phyloP scores from a whole-genome alignment of 2,797 vertebrate genomes.

The Phaenicophaeus curvirostris region DNA sequence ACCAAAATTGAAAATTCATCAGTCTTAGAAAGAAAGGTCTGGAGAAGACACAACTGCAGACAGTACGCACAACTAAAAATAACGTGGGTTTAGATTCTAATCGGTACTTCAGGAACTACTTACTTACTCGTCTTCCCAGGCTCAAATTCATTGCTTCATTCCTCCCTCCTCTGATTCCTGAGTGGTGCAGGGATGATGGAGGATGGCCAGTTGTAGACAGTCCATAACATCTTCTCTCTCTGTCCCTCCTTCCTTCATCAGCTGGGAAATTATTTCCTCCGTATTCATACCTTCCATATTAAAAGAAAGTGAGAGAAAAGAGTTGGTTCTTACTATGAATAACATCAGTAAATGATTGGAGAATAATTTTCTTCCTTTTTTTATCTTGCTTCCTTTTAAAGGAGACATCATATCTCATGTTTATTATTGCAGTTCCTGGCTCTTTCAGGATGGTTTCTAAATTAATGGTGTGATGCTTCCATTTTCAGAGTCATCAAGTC shows the following conservation, averaged over 20 bases:
- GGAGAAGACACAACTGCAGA: neutral
- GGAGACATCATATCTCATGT: neutral
- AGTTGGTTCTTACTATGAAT: neutral
- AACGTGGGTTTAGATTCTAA: neutral
- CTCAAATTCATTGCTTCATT: neutral
- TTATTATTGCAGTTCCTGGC: neutral
- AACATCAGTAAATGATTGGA: neutral
- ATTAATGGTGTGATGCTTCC: neutral
- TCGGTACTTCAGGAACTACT: neutral
- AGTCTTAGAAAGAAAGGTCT: neutral
- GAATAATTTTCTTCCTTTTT: neutral
- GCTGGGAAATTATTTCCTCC: neutral
- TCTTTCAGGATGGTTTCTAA: neutral
- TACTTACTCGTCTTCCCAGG: neutral
- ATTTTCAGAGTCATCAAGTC: constrained; percentile 4
- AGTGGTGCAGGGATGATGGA: neutral
- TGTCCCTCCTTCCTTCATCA: neutral
- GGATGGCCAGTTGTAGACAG: neutral
- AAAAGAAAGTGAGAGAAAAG: neutral
- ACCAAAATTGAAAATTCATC: neutral
- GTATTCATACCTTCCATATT: neutral
- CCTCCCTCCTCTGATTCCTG: neutral
- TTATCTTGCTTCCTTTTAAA: neutral
- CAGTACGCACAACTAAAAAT: neutral
- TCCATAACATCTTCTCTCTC: neutral